Conservation (phyloP, 2,113 vertebrate genomes). For the Cichladusa arquata region DNA sequence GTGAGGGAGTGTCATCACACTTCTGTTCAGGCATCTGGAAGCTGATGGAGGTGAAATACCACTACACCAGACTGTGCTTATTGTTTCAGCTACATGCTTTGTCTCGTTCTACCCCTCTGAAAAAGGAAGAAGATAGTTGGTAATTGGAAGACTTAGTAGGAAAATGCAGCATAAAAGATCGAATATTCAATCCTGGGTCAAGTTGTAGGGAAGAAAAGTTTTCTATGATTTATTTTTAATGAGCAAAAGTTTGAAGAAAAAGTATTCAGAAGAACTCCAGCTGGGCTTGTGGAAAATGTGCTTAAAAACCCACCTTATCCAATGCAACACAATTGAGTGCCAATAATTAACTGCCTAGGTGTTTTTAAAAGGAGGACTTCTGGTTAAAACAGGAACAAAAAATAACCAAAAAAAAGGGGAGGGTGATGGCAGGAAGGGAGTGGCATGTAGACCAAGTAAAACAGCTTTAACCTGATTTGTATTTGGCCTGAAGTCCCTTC, state of each 20-base stretch:
- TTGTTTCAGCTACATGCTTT: not conserved
- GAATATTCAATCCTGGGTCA: not conserved
- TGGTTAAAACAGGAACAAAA: not conserved
- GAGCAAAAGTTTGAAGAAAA: not conserved
- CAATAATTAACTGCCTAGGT: not conserved
- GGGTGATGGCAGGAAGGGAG: too few relatives aligned
- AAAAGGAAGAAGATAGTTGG: not conserved
- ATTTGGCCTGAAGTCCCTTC: not conserved
- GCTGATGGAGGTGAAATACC: not conserved
- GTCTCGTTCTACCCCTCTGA: not conserved
- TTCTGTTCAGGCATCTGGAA: not conserved
- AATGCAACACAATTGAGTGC: not conserved
- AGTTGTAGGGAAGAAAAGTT: not conserved
- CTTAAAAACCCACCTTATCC: not conserved
- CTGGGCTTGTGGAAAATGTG: not conserved
- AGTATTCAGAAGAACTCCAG: not conserved
- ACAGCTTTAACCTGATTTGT: not conserved
- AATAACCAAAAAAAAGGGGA: not conserved
- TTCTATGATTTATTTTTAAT: not conserved
- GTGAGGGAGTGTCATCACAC: not conserved
- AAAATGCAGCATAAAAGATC: not conserved
- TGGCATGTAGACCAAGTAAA: not conserved
- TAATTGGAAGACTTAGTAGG: not conserved
- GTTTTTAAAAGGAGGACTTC: not conserved
- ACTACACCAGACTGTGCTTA: not conserved